Evolutionary conservation across 53 echinoderm and acorn worm species (phyloP), one percentile per base, ranked within the genome.

Genomic region (Antedon mediterranea): DNA sequence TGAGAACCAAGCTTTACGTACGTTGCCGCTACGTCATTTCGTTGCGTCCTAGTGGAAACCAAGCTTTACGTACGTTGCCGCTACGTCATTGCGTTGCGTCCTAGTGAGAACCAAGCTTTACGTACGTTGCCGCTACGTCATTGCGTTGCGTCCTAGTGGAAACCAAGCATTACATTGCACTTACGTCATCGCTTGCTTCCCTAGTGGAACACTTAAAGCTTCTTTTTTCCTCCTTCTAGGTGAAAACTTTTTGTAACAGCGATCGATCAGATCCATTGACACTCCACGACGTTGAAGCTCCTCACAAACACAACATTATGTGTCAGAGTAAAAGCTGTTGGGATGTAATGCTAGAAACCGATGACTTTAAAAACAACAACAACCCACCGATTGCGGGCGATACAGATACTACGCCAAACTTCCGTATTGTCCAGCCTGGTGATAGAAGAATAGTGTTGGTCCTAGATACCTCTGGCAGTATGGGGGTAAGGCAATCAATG

Each of bases 301-400:
- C 85, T 1, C 87, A 92, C 78, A 92, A 92, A 76, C 93, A 93
- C 77, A 93, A 93, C 74, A 80, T 81, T 0, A 81, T 93, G 4
- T 93, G 93, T 77, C 28, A 28, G 26, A 30, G 85, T 4, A 76
- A 82, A 29, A 93, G 93, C 33, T 75, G 80, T n/a, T 89, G 89
- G 90, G 87, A 89, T 34, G 83, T 93, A 34, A 81, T 93, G 77
- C 73, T 76, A 27, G 87, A 78, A 71, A 79, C 84, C 20, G 71
- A 75, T 0, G 93, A 93, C 57, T 93, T 93, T 43, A 75, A 43
- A 34, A 57, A 57, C 26, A 18, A 18, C 20, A 23, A 8, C 7
- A 57, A 57, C 23, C 57, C 57, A 23, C 57, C 57, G 15, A 6
- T 57, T 15, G 57, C 9, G 2, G 57, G 57, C 18, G 26, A 57